Evolutionary conservation across 1,140 invertebrate genomes (phyloP).

Genomic region (Drosophila gunungcola): DNA sequence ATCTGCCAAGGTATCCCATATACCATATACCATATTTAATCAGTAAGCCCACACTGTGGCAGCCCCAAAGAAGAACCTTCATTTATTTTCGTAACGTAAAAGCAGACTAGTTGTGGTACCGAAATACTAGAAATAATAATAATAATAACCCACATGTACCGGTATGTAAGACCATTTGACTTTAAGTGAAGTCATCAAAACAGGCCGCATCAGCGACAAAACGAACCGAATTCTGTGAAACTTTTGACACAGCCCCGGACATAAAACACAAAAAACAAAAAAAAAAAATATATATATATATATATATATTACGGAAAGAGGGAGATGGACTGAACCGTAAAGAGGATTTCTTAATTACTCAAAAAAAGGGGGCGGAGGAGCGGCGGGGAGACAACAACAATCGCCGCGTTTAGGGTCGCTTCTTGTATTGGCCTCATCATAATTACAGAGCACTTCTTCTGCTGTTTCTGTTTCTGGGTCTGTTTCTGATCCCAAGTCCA

Average conservation of each 20-base stretch:
- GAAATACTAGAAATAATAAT: conserved; percentile 72
- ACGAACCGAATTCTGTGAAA: conserved; percentile 73
- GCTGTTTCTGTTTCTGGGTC: conserved; percentile 3
- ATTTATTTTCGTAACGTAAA: conserved; percentile 24
- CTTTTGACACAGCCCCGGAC: conserved; percentile 63
- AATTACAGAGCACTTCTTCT: conserved; percentile 71
- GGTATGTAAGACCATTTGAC: conserved; percentile 64
- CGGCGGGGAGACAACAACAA: conserved; percentile 45
- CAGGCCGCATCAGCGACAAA: conserved; percentile 51
- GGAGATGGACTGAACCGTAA: conserved; percentile 41
- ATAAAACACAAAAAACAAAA: conserved; percentile 60
- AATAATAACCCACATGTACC: conserved; percentile 72
- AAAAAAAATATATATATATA: neutral
- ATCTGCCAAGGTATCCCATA: conserved; percentile 1
- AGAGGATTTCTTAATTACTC: conserved; percentile 83
- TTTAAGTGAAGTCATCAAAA: conserved; percentile 82
- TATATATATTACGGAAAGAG: conserved; percentile 15
- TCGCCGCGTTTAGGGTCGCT: conserved; percentile 70
- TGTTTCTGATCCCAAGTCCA: conserved; percentile 47
- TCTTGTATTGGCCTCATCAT: conserved; percentile 82
- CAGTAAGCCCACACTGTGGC: neutral
- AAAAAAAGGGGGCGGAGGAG: conserved; percentile 35
- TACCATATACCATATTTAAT: neutral
- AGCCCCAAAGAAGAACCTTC: conserved; percentile 21
- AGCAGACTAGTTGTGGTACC: conserved; percentile 53